Conservation (phyloP, 1,140 invertebrate genomes). For the Charaxes varanes region DNA sequence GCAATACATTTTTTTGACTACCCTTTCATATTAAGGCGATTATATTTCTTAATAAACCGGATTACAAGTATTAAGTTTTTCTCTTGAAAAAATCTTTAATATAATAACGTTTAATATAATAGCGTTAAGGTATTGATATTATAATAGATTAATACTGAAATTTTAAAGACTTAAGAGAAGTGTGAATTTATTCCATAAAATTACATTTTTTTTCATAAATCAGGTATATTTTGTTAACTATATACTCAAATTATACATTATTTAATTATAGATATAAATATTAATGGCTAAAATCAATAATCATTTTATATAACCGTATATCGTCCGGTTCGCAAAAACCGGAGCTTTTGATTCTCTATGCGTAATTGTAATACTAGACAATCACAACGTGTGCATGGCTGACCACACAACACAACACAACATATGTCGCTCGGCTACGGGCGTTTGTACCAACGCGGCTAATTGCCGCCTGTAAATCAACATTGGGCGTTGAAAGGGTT, state of each 20-base stretch:
- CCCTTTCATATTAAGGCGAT: constrained; percentile 20
- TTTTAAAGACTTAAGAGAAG: no score
- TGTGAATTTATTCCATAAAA: no score
- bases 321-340: neutral
- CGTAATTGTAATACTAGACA: constrained; percentile 15
- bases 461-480: constrained; percentile 52
- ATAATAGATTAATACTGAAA: no score
- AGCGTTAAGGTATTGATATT: no score
- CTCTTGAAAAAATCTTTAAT: constrained; percentile 1
- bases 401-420: constrained; percentile 24
- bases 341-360: constrained; percentile 14
- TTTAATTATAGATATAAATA: constrained; percentile 2
- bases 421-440: constrained; percentile 26
- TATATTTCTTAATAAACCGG: constrained; percentile 14
- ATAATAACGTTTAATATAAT: neutral
- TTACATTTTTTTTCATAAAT: no score
- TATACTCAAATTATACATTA: no score
- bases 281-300: neutral
- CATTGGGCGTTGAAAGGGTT: constrained; percentile 45
- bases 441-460: constrained; percentile 27
- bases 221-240: no score
- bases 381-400: constrained; percentile 15
- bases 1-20: constrained; percentile 20
- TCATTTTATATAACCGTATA: neutral
- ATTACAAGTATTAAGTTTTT: constrained; percentile 1